Conservation (phyloP, 1,140 invertebrate genomes). For the Hylaeus anthracinus region DNA sequence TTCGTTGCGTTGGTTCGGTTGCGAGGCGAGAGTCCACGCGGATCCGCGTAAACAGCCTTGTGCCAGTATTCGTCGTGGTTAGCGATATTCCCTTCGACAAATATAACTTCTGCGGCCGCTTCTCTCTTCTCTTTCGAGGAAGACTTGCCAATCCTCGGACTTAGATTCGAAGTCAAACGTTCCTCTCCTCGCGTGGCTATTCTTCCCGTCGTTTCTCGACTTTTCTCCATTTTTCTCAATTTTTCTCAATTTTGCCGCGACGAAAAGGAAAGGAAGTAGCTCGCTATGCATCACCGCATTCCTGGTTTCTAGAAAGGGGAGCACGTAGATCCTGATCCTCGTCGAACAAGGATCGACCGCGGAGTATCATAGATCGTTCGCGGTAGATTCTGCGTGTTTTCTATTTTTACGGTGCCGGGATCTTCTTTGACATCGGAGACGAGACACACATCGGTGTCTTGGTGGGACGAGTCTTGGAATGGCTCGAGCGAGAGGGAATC, state of each 20-base stretch:
- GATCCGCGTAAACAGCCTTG: slow-evolving; percentile 34
- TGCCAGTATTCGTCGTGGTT: slow-evolving; percentile 23
- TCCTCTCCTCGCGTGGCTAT: too few species aligned
- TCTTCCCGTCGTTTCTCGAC: too few species aligned
- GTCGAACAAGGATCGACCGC: background rate
- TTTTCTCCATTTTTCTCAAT: too few species aligned
- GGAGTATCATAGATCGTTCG: slow-evolving; percentile 20
- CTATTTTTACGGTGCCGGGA: slow-evolving; percentile 60
- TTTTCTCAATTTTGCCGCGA: background rate
- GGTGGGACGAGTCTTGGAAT: slow-evolving; percentile 69
- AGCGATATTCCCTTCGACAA: slow-evolving; percentile 6
- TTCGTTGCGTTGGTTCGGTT: background rate
- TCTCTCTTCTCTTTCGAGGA: background rate
- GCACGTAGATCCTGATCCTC: background rate
- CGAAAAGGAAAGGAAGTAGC: background rate
- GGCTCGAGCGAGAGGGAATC: slow-evolving; percentile 64
- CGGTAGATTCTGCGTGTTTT: slow-evolving; percentile 48
- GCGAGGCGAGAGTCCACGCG: slow-evolving; percentile 6
- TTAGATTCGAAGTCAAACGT: background rate
- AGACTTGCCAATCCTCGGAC: background rate
- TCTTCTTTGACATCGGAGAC: slow-evolving; percentile 65
- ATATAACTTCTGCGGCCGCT: background rate
- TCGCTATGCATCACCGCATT: background rate
- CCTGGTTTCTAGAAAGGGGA: background rate
- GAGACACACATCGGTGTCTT: slow-evolving; percentile 41